phyloP scores from a whole-genome alignment of 2,113 vertebrate species.

The Laticauda laticaudata region DNA sequence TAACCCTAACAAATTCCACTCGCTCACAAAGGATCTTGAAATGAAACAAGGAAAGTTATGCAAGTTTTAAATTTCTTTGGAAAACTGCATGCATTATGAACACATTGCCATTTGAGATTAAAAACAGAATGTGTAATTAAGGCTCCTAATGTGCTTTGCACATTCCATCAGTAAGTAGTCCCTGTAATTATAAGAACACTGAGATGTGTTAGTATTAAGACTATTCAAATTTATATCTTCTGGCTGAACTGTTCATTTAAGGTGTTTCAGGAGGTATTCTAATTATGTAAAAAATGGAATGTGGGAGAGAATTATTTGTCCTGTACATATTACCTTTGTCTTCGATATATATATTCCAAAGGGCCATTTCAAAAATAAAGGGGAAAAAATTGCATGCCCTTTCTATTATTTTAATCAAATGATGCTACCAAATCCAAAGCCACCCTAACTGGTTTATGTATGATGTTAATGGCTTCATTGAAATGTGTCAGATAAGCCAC shows the following conservation, averaged over 20 bases:
- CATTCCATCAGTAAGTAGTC: constrained; percentile 10
- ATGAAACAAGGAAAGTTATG: not conserved
- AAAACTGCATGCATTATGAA: constrained; percentile 5
- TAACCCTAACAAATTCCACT: accelerated
- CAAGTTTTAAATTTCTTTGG: not conserved
- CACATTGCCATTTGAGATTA: constrained; percentile 5
- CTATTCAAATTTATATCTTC: constrained; percentile 24
- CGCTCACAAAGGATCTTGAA: too few species aligned
- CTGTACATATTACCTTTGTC: not conserved
- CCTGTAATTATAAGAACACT: constrained; percentile 20
- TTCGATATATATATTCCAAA: constrained; percentile 5
- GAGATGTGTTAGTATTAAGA: constrained; percentile 10
- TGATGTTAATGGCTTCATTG: not conserved
- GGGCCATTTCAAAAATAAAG: not conserved
- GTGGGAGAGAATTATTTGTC: constrained; percentile 31
- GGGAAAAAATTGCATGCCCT: not conserved
- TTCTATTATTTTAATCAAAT: not conserved
- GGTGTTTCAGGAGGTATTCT: constrained; percentile 20
- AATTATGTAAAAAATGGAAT: constrained; percentile 26
- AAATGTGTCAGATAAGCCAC: not conserved
- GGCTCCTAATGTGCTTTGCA: constrained; percentile 2
- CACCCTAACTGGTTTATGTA: accelerated
- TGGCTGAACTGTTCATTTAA: constrained; percentile 31
- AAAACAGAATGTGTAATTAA: constrained; percentile 16
- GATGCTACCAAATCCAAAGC: not conserved